Evolutionary conservation across 2,888 invertebrate species (phyloP).

Genomic region (Agrotis ipsilon): DNA sequence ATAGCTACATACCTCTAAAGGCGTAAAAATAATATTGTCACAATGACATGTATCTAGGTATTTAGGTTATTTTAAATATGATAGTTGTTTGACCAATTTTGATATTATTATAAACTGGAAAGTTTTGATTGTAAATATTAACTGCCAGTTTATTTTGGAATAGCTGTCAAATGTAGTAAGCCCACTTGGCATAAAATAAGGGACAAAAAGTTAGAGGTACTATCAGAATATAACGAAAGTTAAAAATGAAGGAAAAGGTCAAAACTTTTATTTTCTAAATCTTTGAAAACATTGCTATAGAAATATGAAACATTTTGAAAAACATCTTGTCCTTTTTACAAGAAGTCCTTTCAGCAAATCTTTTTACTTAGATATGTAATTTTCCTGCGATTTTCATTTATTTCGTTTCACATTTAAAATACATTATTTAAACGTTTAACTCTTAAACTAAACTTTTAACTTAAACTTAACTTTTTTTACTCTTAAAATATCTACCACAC

Average conservation of each 20-base stretch:
- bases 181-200: too few relatives aligned
- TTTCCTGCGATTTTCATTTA: neutral
- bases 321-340: too few relatives aligned
- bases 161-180: neutral
- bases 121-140: neutral
- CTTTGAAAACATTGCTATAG: too few relatives aligned
- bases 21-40: constrained; percentile 32
- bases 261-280: too few relatives aligned
- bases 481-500: neutral
- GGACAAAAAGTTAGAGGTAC: too few relatives aligned
- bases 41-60: constrained; percentile 26
- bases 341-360: too few relatives aligned
- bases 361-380: neutral
- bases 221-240: too few relatives aligned
- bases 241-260: too few relatives aligned
- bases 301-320: too few relatives aligned
- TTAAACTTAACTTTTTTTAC: too few relatives aligned
- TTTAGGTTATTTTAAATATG: constrained; percentile 21
- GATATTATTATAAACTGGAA: neutral
- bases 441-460: too few relatives aligned
- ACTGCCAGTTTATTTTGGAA: neutral
- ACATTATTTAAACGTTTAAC: neutral
- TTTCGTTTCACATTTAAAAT: too few relatives aligned
- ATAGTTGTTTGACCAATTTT: constrained; percentile 9
- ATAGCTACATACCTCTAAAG: constrained; percentile 22